Evolutionary conservation across 2,797 vertebrate species (phyloP), one percentile per base, ranked within the genome.

Genomic region (Muscicapa striata): DNA sequence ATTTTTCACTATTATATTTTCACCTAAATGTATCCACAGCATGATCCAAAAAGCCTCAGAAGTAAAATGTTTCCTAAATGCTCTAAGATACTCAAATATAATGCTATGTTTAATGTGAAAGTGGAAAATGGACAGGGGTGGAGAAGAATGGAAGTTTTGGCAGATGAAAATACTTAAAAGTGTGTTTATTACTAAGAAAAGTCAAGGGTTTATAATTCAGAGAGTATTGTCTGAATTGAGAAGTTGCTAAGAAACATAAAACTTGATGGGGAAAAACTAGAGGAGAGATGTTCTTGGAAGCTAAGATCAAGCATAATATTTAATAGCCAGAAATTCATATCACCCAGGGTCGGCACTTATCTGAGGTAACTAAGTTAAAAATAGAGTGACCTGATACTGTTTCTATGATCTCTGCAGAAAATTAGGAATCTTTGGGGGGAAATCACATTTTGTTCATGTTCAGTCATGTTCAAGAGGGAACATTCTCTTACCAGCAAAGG

Each of bases 21-120:
- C 78, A 88, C 23, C 20, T 74, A 45, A 41, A 24, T 34, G 4
- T 91, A 66, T 88, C 78, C 90, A 24, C 57, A 88, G 30, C 41
- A 49, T 68, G 18, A 78, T 91, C 32, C 48, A 78, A 92, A 75
- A 86, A 67, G 63, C 45, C 40, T 90, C 72, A 93, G 64, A 93
- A 84, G 41, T 82, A 72, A 95, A 94, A 84, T 63, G n/a, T 62
- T 94, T 93, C 55, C 34, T 84, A 93, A 90, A 76, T 87, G 62
- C 51, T 86, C 38, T 83, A 72, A 82, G 61, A 83, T 78, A 73
- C 51, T 83, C 14, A 89, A 63, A 91, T 72, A 48, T 57, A 84
- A 75, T 68, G 41, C 12, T 77, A 2, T 78, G 51, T 67, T 83
- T 94, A 92, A 80, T 1, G 2, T 90, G 76, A 61, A 72, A 84